Base-by-base conservation (phyloP, 2,113 vertebrate species). In the Oplegnathus fasciatus region DNA sequence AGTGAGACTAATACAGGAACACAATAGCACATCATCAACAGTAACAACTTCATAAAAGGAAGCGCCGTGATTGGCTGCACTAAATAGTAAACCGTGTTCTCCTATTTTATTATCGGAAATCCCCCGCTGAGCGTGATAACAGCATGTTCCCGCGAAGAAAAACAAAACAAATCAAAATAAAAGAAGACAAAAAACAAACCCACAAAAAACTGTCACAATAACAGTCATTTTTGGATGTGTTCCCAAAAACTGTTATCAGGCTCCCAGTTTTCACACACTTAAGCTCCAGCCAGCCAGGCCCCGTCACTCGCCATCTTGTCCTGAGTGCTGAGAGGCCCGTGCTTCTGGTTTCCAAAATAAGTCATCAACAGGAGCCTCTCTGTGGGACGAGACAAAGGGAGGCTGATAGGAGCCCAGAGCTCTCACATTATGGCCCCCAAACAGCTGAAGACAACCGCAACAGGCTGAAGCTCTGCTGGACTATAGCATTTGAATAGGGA, bases 301-400 rank as follows among this genome's bases (percentile, higher is more conserved):
- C 92, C 72, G 90, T 96, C 95, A 95, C 94, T 96, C 93, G 92
- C 91, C 95, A 95, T 95, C 91, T 93, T 91, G 92, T 92, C 92
- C 88, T 55, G 90, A 94, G 92, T 91, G 92, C 93, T 94, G 92
- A 95, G 92, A 95, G 92, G 86, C 91, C 90, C 42, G 61, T 92
- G 93, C 91, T 94, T 94, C 91, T 93, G 88, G 92, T 94, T 95
- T 94, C 94, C 94, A 95, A 96, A 96, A 93, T 94, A 95, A 94
- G 92, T 95, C 91, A 94, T 95, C 92, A 93, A 95, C 94, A 95
- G 92, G 91, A 91, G 88, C 88, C 87, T 89, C 86, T 93, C 90
- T 91, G 86, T 87, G 90, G 91, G 80, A 83, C 42, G 7, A 80
- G 83, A 93, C 92, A 93, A 94, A 93, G 79, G 76, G 72, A 83